These are phyloP conservation scores for Caenorhabditis macrosperma DNA, from an alignment of 2,888 invertebrate species.

Conservation along the genomic window DNA sequence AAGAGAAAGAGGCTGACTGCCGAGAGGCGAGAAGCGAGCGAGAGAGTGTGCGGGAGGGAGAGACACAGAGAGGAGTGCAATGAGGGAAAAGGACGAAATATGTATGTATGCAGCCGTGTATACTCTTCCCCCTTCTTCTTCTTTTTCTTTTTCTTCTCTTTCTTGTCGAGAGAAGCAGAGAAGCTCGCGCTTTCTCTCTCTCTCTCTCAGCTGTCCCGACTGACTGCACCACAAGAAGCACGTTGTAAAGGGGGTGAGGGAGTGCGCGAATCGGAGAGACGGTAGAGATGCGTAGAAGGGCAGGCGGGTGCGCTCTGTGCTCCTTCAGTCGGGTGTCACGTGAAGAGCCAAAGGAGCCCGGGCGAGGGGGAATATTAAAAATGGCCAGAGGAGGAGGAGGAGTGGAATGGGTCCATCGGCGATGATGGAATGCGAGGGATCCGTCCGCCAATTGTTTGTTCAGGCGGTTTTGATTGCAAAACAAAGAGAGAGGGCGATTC, in stretches of 20 bases:
- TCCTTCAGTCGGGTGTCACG: conserved; percentile 37
- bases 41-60: not conserved
- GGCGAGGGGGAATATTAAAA: too few relatives aligned
- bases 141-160: not conserved
- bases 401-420: conserved; percentile 1
- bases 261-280: conserved; percentile 11
- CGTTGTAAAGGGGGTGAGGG: conserved; percentile 31
- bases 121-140: conserved; percentile 26
- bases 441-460: not conserved
- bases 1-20: conserved; percentile 12
- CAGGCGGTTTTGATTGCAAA: not conserved
- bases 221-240: not conserved
- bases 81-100: conserved; percentile 36
- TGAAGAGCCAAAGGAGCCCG: conserved; percentile 26
- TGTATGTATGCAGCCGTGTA: conserved; percentile 54
- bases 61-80: conserved; percentile 24
- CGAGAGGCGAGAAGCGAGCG: conserved; percentile 16
- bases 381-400: not conserved
- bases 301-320: conserved; percentile 41
- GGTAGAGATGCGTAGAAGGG: conserved; percentile 16
- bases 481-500: not conserved
- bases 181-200: conserved; percentile 19
- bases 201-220: conserved; percentile 28
- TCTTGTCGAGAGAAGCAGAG: conserved; percentile 15
- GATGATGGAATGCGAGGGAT: not conserved